phyloP scores from a whole-genome alignment of 2,113 vertebrate species.

The Bubo scandiacus region DNA sequence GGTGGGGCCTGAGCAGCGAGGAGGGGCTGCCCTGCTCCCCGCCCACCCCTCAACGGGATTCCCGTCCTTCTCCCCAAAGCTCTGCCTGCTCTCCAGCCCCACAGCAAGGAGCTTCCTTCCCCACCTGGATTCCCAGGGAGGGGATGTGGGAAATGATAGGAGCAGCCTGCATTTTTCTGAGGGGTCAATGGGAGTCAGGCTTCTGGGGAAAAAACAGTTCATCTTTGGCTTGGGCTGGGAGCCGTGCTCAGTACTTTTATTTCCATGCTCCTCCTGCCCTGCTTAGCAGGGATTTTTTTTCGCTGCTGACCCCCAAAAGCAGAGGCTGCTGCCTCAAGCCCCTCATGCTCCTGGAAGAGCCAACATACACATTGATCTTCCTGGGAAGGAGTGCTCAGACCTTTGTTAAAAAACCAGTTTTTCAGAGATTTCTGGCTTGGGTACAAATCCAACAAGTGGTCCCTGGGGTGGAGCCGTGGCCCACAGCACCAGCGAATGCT shows the following conservation, averaged over 20 bases:
- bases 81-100: not conserved
- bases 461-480: not conserved
- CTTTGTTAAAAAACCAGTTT: not conserved
- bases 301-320: not conserved
- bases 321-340: not conserved
- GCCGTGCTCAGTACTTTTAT: not conserved
- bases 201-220: not conserved
- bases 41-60: not conserved
- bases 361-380: not conserved
- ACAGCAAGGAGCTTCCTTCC: not conserved
- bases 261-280: rapidly evolving
- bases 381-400: not conserved
- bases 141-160: not conserved
- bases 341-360: rapidly evolving
- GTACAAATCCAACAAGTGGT: not conserved
- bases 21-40: not conserved
- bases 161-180: not conserved
- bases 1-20: not conserved
- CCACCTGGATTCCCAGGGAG: not conserved
- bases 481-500: rapidly evolving
- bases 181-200: not conserved
- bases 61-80: not conserved
- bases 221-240: not conserved
- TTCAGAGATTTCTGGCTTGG: not conserved
- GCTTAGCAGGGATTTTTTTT: rapidly evolving